Conservation (phyloP, 2,113 vertebrate genomes). For the Ameiurus melas region DNA sequence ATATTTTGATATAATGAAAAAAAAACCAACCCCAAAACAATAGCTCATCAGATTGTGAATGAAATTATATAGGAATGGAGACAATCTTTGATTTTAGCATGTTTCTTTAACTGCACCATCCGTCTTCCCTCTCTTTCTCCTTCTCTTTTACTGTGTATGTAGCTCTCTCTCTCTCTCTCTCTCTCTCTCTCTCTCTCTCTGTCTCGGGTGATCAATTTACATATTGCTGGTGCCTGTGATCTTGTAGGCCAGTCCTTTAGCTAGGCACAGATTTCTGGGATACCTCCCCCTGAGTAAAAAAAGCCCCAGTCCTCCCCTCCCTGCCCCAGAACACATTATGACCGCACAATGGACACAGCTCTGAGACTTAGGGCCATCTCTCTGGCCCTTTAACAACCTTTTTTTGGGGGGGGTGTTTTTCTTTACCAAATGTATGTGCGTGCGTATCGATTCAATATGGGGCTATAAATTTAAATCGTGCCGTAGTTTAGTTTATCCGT, state of each 20-base stretch:
- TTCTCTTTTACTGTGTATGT: slow-evolving; percentile 17
- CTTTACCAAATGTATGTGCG: not conserved
- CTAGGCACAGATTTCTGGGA: slow-evolving; percentile 84
- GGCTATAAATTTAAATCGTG: slow-evolving; percentile 16
- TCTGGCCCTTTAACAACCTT: slow-evolving; percentile 63
- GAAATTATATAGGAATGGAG: not conserved
- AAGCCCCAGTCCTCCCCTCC: slow-evolving; percentile 66
- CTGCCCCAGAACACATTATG: slow-evolving; percentile 66
- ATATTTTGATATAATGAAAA: not conserved
- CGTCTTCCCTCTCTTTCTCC: slow-evolving; percentile 12
- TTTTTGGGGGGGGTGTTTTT: slow-evolving; percentile 40
- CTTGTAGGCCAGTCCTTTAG: slow-evolving; percentile 66
- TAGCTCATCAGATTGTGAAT: not conserved
- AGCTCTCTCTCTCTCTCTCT: not conserved
- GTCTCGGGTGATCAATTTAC: slow-evolving; percentile 75
- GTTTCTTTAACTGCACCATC: slow-evolving; percentile 30
- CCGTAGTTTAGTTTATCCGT: not conserved
- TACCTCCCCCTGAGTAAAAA: slow-evolving; percentile 82
- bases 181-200: not conserved
- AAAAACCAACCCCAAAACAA: not conserved
- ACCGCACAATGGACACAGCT: slow-evolving; percentile 64
- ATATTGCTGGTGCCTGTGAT: slow-evolving; percentile 76
- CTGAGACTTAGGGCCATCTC: slow-evolving; percentile 62
- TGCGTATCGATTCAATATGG: slow-evolving; percentile 29
- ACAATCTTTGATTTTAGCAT: not conserved